Percentiles rank a stretch among this genome's conserved stretches.
These are phyloP conservation scores for Ceratosolen fusciceps DNA, from an alignment of 1,140 invertebrate genomes.

Conservation along the genomic window DNA sequence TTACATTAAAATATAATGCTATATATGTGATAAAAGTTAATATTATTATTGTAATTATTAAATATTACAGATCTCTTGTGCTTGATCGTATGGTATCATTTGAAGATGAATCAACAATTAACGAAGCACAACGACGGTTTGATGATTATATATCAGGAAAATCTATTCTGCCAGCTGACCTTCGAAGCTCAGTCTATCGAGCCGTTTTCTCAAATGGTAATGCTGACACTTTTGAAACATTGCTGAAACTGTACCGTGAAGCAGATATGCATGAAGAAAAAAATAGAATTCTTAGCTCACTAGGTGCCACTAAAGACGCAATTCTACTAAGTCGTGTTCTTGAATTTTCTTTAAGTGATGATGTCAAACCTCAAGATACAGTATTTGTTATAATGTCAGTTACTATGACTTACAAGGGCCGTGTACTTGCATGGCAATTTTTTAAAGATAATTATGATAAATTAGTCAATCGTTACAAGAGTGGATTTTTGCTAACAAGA, in stretches of 20 bases:
- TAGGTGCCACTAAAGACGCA: conserved; percentile 83
- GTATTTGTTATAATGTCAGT: conserved; percentile 90
- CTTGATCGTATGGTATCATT: conserved; percentile 85
- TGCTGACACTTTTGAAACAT: conserved; percentile 80
- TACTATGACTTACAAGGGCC: conserved; percentile 81
- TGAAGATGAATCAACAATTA: conserved; percentile 82
- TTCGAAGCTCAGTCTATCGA: conserved; percentile 89
- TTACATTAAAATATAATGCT: not conserved
- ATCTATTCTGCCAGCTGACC: conserved; percentile 85
- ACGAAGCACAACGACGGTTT: conserved; percentile 82
- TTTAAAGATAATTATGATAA: conserved; percentile 88
- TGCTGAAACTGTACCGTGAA: conserved; percentile 87
- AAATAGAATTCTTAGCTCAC: conserved; percentile 85
- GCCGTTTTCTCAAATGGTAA: conserved; percentile 83
- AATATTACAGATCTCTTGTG: conserved; percentile 78
- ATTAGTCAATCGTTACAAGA: conserved; percentile 84
- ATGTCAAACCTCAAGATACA: conserved; percentile 92
- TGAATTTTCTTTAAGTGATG: conserved; percentile 91
- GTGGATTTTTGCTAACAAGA: conserved; percentile 84
- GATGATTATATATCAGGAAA: conserved; percentile 71
- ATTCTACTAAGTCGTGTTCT: conserved; percentile 83
- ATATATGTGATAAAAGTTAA: no score
- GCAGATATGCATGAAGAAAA: conserved; percentile 94
- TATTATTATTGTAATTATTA: not conserved
- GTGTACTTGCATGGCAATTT: conserved; percentile 91